Evolutionary conservation across 2,113 vertebrate genomes (phyloP).

Genomic region (Pogona vitticeps): DNA sequence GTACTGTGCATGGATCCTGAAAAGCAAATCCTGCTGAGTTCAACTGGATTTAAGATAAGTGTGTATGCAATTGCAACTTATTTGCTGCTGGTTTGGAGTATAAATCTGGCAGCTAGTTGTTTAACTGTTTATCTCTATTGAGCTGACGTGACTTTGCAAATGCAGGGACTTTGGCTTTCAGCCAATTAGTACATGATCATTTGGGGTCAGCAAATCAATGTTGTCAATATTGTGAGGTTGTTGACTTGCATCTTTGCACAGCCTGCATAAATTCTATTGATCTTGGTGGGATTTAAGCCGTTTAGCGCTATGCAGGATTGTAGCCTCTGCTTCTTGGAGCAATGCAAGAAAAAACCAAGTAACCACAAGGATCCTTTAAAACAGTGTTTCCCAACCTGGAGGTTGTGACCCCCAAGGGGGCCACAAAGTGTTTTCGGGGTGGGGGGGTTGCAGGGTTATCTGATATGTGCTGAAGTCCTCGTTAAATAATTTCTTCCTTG

Average conservation of each 20-base stretch:
- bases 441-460: too few species aligned
- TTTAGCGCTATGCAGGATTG: too few species aligned
- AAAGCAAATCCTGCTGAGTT: not conserved
- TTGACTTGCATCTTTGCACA: not conserved
- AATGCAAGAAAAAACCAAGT: not conserved
- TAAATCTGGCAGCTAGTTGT: not conserved
- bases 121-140: not conserved
- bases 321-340: not conserved
- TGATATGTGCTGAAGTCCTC: too few species aligned
- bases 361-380: not conserved
- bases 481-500: too few species aligned
- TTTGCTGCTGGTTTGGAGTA: not conserved
- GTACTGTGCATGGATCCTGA: not conserved
- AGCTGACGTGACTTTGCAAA: not conserved
- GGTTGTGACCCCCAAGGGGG: too few species aligned
- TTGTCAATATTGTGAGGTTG: not conserved
- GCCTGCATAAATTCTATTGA: not conserved
- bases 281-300: not conserved
- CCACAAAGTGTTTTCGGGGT: too few species aligned
- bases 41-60: not conserved
- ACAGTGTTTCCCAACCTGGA: not conserved
- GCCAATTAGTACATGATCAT: not conserved
- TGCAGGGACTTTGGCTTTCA: not conserved
- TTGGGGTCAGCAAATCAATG: not conserved
- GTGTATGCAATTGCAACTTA: not conserved